phyloP scores from a whole-genome alignment of 2,888 invertebrate species.

The Ophioninae sp. region DNA sequence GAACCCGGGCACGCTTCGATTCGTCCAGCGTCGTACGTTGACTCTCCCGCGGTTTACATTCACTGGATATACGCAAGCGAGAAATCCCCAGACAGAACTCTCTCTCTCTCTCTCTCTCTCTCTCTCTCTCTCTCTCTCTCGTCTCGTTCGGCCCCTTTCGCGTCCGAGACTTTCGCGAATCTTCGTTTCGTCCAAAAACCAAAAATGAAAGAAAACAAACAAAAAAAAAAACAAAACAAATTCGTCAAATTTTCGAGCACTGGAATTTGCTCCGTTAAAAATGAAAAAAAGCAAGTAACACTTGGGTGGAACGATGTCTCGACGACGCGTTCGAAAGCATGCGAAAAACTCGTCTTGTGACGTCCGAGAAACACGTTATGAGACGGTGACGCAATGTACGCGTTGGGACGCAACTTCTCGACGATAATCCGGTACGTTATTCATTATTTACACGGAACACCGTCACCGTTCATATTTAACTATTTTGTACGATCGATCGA shows the following conservation, averaged over 20 bases:
- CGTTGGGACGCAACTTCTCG: neutral
- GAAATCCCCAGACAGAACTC: neutral
- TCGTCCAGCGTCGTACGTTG: neutral
- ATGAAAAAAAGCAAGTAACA: neutral
- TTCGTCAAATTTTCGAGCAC: neutral
- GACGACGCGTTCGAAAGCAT: neutral
- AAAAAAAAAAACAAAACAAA: neutral
- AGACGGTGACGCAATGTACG: neutral
- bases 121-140: neutral
- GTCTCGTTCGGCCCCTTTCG: neutral
- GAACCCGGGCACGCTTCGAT: neutral
- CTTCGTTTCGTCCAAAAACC: neutral
- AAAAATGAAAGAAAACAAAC: neutral
- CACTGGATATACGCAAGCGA: neutral
- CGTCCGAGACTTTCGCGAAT: neutral
- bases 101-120: too few relatives aligned
- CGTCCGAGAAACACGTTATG: neutral
- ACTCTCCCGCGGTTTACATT: neutral
- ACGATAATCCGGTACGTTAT: slow-evolving; percentile 1
- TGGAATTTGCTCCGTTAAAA: neutral
- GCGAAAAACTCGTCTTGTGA: neutral
- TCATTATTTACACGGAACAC: slow-evolving; percentile 2
- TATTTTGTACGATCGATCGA: neutral
- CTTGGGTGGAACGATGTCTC: neutral
- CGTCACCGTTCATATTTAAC: neutral